Conservation (phyloP, 2,888 invertebrate species). For the Hemicrepidius hirtus region DNA sequence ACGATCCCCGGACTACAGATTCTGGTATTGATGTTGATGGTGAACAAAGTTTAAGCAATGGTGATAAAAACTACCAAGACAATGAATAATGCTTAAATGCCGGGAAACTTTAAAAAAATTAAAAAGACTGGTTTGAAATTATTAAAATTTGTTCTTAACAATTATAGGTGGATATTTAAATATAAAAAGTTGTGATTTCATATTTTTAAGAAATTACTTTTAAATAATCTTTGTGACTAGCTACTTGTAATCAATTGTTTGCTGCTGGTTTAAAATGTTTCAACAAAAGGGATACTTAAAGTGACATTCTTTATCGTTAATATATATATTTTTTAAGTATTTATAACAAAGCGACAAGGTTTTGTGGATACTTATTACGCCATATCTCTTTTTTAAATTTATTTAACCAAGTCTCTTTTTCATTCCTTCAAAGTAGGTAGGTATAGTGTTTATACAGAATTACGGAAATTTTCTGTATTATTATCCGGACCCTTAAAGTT, state of each 20-base stretch:
- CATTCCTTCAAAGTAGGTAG: too few species aligned
- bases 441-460: too few species aligned
- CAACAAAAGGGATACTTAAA: too few species aligned
- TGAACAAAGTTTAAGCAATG: slow-evolving; percentile 36
- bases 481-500: background rate
- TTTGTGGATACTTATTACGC: too few species aligned
- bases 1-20: slow-evolving; percentile 29
- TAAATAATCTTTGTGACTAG: too few species aligned
- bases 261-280: too few species aligned
- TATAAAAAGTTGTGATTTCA: slow-evolving; percentile 6
- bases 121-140: slow-evolving; percentile 6
- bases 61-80: slow-evolving; percentile 3
- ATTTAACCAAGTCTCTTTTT: too few species aligned
- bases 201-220: background rate
- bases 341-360: too few species aligned
- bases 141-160: background rate
- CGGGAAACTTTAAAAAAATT: background rate
- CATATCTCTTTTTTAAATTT: too few species aligned
- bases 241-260: too few species aligned
- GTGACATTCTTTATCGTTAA: too few species aligned
- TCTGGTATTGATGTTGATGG: slow-evolving; percentile 37
- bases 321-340: too few species aligned
- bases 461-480: background rate
- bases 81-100: background rate
- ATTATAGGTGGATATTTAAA: background rate